phyloP scores from a whole-genome alignment of 30 jellyfish, hydroid and myxozoan genomes.

The Cassiopea xamachana region DNA sequence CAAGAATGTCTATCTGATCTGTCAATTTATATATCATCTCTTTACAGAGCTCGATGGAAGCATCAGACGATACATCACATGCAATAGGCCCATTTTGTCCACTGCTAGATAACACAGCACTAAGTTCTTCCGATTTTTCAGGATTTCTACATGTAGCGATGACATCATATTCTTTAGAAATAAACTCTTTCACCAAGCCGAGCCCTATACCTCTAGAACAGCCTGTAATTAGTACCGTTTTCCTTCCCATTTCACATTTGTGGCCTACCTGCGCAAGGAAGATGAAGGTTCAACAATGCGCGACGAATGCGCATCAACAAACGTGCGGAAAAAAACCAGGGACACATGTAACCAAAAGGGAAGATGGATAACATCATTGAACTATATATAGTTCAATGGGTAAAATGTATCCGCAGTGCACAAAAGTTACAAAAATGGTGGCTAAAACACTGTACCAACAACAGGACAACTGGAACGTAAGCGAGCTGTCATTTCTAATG shows the following conservation, averaged over 20 bases:
- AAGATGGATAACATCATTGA: too few relatives aligned
- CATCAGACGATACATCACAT: constrained; percentile 14
- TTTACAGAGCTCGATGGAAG: not conserved
- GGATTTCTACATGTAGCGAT: not conserved
- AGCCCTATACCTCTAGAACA: constrained; percentile 18
- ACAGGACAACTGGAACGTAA: too few relatives aligned
- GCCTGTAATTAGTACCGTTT: constrained; percentile 8
- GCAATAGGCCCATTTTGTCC: constrained; percentile 1
- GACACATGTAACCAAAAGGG: too few relatives aligned
- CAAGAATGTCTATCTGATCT: not conserved
- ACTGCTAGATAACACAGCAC: not conserved
- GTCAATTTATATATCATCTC: not conserved
- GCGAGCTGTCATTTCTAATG: too few relatives aligned
- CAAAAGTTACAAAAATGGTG: too few relatives aligned
- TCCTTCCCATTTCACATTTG: not conserved
- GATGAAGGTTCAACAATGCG: too few relatives aligned
- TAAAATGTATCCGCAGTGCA: too few relatives aligned
- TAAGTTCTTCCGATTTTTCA: not conserved
- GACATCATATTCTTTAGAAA: not conserved
- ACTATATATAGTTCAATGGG: too few relatives aligned
- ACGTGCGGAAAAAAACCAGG: too few relatives aligned
- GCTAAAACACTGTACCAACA: too few relatives aligned
- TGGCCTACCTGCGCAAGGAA: too few relatives aligned
- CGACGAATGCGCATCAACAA: too few relatives aligned
- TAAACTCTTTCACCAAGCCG: constrained; percentile 2